A percentile compares a stretch with the other conserved stretches of the same genome.
These are phyloP conservation scores for Tenthredo distinguenda DNA, from an alignment of 2,888 invertebrate species.

Conservation along the genomic window DNA sequence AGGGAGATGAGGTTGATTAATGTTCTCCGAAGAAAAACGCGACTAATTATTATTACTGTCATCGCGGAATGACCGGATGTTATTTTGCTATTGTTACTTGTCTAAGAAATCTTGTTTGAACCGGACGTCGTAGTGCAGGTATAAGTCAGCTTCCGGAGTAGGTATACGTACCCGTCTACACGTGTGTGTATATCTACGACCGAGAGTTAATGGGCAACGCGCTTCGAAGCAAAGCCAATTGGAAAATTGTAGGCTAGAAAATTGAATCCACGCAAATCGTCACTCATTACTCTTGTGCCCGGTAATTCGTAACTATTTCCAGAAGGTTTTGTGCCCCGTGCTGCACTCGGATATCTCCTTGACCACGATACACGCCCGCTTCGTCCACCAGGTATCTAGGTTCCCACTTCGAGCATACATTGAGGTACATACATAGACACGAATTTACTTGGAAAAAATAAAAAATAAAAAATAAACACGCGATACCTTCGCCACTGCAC, in stretches of 20 bases:
- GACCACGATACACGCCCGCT: slow-evolving; percentile 8
- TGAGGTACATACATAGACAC: not conserved
- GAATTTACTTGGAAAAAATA: not conserved
- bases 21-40: not conserved
- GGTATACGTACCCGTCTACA: not conserved
- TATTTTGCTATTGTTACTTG: not conserved
- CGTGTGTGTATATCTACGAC: not conserved
- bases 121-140: not conserved
- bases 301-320: slow-evolving; percentile 19
- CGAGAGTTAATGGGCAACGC: slow-evolving; percentile 14
- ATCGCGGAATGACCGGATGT: not conserved
- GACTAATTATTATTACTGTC: not conserved
- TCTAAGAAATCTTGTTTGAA: not conserved
- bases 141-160: slow-evolving; percentile 26
- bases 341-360: slow-evolving; percentile 24
- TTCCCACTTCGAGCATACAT: not conserved
- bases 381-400: not conserved
- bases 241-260: slow-evolving; percentile 37
- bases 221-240: slow-evolving; percentile 30
- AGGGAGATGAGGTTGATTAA: not conserved
- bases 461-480: not conserved
- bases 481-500: not conserved
- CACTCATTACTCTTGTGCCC: slow-evolving; percentile 9
- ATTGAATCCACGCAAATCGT: slow-evolving; percentile 34
- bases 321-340: slow-evolving; percentile 17